Base-by-base conservation (phyloP, 1,140 invertebrate genomes). In the Bombus difficillimus region DNA sequence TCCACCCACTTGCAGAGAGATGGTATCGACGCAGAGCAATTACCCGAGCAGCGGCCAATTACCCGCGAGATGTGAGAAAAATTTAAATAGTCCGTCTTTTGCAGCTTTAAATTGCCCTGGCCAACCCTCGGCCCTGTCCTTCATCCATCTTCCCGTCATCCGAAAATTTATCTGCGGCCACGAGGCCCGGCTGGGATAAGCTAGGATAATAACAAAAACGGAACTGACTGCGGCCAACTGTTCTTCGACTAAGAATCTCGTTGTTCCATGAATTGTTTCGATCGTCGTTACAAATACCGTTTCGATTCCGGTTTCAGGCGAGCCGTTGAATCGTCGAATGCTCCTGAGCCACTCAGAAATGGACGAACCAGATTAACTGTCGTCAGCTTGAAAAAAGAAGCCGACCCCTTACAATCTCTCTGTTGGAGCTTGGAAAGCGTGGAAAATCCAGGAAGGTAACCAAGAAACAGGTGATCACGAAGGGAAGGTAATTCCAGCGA, bases 121-220 rank as follows among this genome's bases (percentile, higher is more conserved):
- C 59, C 28, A 37, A 13, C 28, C 77, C 47, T 53, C 13, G 41
- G 15, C 57, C 59, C 72, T 75, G 83, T 90, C 86, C 83, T 90
- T 90, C 83, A 90, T 90, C 81, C 81, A 72, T 88, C 86, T 90
- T 84, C n/a, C 89, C 83, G 89, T 88, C 86, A 90, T 88, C 80
- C 73, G 80, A 76, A 90, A 90, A 90, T 90, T 90, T 90, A 90
- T 90, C 76, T 64, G 75, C 88, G 83, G 37, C 74, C 75, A 71
- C 43, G 47, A 37, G 59, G 43, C 25, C 32, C 53, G 25, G 57
- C n/a, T 15, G n/a, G 53, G 75, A 66, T 80, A 81, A 15, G 0
- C 13, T 4, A 43, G 43, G 13, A 47, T 47, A 47, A 47, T 15
- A 5, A 6, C 34, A 3, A 68, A 1, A 34, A 1, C 18, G 34